Evolutionary conservation across 1,140 invertebrate species (phyloP), one percentile per base, ranked within the genome.

Genomic region (Cherax destructor): DNA sequence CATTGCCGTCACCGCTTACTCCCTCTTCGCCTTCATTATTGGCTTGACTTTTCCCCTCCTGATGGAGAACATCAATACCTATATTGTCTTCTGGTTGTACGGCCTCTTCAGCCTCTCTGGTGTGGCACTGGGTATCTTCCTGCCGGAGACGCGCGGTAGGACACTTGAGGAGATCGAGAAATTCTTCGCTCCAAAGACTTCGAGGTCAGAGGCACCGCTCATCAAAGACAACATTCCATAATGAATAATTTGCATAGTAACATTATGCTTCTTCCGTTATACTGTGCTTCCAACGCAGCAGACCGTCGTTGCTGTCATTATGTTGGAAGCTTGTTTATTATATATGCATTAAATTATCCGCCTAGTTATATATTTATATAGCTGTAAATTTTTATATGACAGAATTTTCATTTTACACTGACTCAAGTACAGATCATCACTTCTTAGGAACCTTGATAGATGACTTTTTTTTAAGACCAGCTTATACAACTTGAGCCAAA

Each of bases 141-240:
- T 95, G 30, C 95, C 95, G 9, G 95, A 95, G 92, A 95, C 95
- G 9, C 95, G 95, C 93, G 94, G 94, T n/a, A 95, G 94, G 92
- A 94, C 94, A 13, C 94, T 95, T n/a, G 95, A 95, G 86, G 95
- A 95, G 89, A 95, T 95, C 61, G 92, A 93, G 83, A 85, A 92
- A 30, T 90, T 93, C 69, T 94, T 93, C 72, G 61, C 65, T 3
- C 86, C 93, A 13, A 79, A 74, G 41, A 56, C 80, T n/a, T 21
- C 24, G 21, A 7, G 9, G 13, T 30, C 47, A 30, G 41, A 81
- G 24, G 49, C 24, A 49, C 41, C 47, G 11, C 47, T 74, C 56
- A 59, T 6, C 16, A 11, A 30, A 79, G 77, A 80, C 6, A 47
- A 24, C 61, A 21, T 49, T 9, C 18, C 21, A 52, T 69, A 50